Evolutionary conservation across 2,888 invertebrate genomes (phyloP), one percentile per base, ranked within the genome.

Genomic region (Drosophila atripex): DNA sequence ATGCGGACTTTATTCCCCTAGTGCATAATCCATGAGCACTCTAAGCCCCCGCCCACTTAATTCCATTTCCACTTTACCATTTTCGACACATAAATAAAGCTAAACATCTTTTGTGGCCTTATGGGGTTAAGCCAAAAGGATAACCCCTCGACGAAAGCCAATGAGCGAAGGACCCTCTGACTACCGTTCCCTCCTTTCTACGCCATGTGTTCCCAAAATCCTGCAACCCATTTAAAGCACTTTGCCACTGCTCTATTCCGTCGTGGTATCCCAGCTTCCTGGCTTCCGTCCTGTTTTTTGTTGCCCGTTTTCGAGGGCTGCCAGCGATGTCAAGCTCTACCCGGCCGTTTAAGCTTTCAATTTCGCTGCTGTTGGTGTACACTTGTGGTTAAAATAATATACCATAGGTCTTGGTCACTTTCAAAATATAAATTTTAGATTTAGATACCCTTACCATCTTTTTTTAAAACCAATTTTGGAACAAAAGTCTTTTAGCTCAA

Each of bases 71-170:
- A 46, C 25, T 47, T 39, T 69, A 53, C 53, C 73, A 63, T 58
- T 70, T 73, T 75, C 64, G 41, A 53, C 49, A 41, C 72, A 85
- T 87, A 82, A 82, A 87, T 87, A 79, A 84, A 79, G 86, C 84
- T 76, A 76, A 82, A 65, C 73, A 71, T 58, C 56, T 50, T 71
- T 76, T 52, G 71, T 69, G 71, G 79, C 77, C 78, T 78, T 82
- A 55, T 74, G 72, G 83, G 86, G 83, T 79, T 86, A 79, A 76
- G 78, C 75, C 60, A 75, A 51, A 57, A 61, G 72, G 59, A 76
- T 57, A 71, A 69, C 65, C 64, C 65, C 61, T 49, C 60, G 54
- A 52, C 73, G 63, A 70, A 83, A 72, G 73, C 76, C 86, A 78
- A 75, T 75, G 71, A 75, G 66, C 49, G 53, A 58, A 47, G 14